Evolutionary conservation across 2,797 vertebrate species (phyloP).

Genomic region (Erethizon dorsatum): DNA sequence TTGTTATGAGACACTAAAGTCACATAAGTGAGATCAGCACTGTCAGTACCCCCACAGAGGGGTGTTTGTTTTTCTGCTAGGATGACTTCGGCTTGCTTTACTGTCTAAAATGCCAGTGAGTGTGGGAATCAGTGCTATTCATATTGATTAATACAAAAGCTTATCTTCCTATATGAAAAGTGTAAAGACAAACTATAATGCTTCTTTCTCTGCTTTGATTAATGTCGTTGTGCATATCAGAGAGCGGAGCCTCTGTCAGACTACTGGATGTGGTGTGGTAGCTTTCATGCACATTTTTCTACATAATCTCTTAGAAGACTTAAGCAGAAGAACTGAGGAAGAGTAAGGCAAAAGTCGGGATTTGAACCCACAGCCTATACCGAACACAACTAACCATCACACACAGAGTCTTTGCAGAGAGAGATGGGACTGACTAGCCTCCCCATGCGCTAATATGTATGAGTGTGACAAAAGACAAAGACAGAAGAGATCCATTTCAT

Average conservation of each 20-base stretch:
- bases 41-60: neutral
- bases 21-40: neutral
- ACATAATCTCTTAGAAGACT: neutral
- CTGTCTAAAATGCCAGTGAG: neutral
- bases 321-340: neutral
- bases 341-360: neutral
- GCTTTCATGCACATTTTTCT: neutral
- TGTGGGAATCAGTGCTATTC: neutral
- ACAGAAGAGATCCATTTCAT: neutral
- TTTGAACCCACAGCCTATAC: neutral
- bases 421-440: neutral
- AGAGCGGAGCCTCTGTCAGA: neutral
- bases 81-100: neutral
- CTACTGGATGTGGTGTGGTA: too few relatives aligned
- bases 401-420: neutral
- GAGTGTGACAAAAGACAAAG: neutral
- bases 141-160: neutral
- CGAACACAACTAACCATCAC: neutral
- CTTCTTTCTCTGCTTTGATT: neutral
- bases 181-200: neutral
- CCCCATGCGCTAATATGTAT: too few relatives aligned
- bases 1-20: slow-evolving; percentile 19
- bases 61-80: neutral
- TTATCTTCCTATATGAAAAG: slow-evolving; percentile 28
- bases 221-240: neutral